These are phyloP conservation scores for Lamellibrachia satsuma DNA, from an alignment of 2,888 invertebrate species.

Conservation along the genomic window DNA sequence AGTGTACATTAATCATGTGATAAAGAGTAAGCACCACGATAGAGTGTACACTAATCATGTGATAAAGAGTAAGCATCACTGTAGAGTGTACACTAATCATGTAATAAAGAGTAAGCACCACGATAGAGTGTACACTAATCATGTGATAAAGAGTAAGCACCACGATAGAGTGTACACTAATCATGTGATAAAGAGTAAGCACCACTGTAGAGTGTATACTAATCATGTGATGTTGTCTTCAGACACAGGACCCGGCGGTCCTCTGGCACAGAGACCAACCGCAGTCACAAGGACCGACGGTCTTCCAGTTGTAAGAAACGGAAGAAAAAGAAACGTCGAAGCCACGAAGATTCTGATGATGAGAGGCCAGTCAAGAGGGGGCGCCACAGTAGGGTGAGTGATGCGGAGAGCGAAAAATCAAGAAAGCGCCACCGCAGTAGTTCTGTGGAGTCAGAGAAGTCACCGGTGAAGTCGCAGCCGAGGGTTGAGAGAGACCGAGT, in stretches of 20 bases:
- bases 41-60: too few species aligned
- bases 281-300: background rate
- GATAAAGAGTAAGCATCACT: too few species aligned
- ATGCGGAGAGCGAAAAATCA: background rate
- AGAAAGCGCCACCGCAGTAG: background rate
- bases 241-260: background rate
- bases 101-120: too few species aligned
- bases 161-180: too few species aligned
- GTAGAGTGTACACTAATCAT: too few species aligned
- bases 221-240: background rate
- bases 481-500: background rate
- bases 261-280: constrained; percentile 6
- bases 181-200: background rate
- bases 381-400: background rate
- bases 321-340: background rate
- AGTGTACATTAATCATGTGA: too few species aligned
- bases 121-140: too few species aligned
- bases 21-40: too few species aligned
- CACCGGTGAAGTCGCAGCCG: background rate
- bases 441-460: background rate
- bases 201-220: background rate
- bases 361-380: background rate
- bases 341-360: background rate
- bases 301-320: background rate
- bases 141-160: too few species aligned